Percentiles rank a stretch among this genome's conserved stretches.
Conservation (phyloP, 2,797 vertebrate species). For the Peromyscus attwateri region DNA sequence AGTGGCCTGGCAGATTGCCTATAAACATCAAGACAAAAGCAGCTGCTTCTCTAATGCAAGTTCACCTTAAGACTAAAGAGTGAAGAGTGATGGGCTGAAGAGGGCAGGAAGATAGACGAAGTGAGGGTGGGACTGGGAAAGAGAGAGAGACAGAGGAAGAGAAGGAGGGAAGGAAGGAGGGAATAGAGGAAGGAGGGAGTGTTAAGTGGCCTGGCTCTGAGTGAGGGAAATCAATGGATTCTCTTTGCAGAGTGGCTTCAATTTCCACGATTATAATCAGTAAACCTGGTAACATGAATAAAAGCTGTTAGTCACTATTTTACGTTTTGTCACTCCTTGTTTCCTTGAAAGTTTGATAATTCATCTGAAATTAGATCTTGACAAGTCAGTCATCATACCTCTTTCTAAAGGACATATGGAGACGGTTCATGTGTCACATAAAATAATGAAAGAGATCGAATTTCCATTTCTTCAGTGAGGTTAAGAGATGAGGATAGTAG, state of each 20-base stretch:
- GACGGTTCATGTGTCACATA: not conserved
- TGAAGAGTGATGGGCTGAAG: not conserved
- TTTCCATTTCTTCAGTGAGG: constrained; percentile 14
- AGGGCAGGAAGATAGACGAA: not conserved
- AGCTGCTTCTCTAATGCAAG: not conserved
- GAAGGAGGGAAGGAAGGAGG: not conserved
- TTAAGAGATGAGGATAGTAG: not conserved
- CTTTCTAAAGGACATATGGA: constrained; percentile 32
- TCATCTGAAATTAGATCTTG: constrained; percentile 50
- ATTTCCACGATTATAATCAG: constrained; percentile 40
- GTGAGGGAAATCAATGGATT: not conserved
- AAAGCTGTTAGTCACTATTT: not conserved
- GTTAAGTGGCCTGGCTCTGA: not conserved
- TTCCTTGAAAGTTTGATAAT: constrained; percentile 48
- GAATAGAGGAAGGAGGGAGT: rapidly evolving
- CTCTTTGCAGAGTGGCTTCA: not conserved
- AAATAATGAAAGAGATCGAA: constrained; percentile 8
- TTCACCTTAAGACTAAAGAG: not conserved
- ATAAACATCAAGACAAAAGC: not conserved
- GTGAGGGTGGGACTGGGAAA: not conserved
- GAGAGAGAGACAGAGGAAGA: rapidly evolving
- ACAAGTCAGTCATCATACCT: not conserved
- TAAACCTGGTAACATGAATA: not conserved
- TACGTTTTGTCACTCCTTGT: constrained; percentile 2
- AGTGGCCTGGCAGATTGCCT: not conserved